Base-by-base conservation (phyloP, 2,888 invertebrate species). In the Drosophila nr. medialis region DNA sequence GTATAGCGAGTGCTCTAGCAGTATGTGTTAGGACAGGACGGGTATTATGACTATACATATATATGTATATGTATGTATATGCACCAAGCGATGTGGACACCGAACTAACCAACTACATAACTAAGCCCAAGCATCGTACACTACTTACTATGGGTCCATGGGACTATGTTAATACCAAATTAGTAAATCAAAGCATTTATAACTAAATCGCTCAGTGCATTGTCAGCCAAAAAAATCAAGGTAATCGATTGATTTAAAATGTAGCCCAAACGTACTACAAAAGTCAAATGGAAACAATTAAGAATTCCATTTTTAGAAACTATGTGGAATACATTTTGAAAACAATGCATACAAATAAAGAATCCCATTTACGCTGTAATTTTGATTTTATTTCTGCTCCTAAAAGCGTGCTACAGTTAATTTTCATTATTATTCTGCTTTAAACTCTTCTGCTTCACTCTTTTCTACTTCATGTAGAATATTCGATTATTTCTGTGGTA, bases 1-100 rank as follows among this genome's bases (percentile, higher is more conserved):
- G 67, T 59, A 59, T 56, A 63, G 67, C 56, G 61, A 61, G 69
- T 72, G 69, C 62, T 77, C 53, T 54, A 50, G 73, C 30, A 53
- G 64, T 48, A 56, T 45, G 24, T 56, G 54, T 61, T 54, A 54
- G 53, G 53, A 27, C 61, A 76, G 75, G 75, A 75, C 75, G 75
- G 75, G 75, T 75, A 70, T 49, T 48, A 70, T 61, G 61, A 64
- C 45, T 64, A 63, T 49, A 50, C 62, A 67, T 68, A 48, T 60
- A 69, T 48, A 11, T 27, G 2, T 15, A 15, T 38, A 18, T 45
- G 21, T 45, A 45, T 15, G 21, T 4, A 45, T 45, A 45, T 53
- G 51, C 59, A 75, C 36, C 34, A 69, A 56, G 51, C 48, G 64
- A 45, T 54, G 24, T 59, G 34, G 53, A 53, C 50, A 49, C 56